Evolutionary conservation across 1,140 invertebrate genomes (phyloP).

Genomic region (Zelostemma sp.): DNA sequence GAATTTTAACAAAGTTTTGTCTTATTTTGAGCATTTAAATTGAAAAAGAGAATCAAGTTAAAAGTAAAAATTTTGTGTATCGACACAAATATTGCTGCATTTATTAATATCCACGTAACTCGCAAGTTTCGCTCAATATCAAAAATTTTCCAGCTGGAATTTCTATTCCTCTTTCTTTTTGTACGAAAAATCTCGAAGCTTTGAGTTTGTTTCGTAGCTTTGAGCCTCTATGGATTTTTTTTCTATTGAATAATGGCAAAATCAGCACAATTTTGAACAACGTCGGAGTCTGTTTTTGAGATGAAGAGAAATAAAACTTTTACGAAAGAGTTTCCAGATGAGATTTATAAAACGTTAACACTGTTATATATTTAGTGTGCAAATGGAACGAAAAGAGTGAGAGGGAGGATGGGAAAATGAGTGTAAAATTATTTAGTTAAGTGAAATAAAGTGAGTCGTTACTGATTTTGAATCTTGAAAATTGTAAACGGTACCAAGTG

Average conservation of each 20-base stretch:
- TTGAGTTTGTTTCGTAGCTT: too few species aligned
- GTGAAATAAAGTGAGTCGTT: too few species aligned
- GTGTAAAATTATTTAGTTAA: not conserved
- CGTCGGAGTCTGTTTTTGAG: not conserved
- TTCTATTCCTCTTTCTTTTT: not conserved
- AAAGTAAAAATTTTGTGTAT: not conserved
- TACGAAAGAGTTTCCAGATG: not conserved
- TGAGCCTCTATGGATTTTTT: too few species aligned
- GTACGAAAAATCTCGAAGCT: not conserved
- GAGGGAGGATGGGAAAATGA: not conserved
- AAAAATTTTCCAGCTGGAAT: too few species aligned
- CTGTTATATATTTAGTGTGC: not conserved
- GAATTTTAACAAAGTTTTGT: too few species aligned
- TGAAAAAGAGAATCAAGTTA: not conserved
- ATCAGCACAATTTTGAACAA: not conserved
- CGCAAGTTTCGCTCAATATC: too few species aligned
- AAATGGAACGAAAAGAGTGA: not conserved
- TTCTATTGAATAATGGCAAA: not conserved
- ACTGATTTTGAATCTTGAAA: not conserved
- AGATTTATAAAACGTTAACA: not conserved
- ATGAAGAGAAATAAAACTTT: not conserved
- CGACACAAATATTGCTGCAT: not conserved
- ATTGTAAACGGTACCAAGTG: constrained; percentile 53
- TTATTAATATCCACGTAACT: too few species aligned
- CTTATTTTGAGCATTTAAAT: too few species aligned